Evolutionary conservation across 2,888 invertebrate species (phyloP).

Genomic region (Beris morrisii): DNA sequence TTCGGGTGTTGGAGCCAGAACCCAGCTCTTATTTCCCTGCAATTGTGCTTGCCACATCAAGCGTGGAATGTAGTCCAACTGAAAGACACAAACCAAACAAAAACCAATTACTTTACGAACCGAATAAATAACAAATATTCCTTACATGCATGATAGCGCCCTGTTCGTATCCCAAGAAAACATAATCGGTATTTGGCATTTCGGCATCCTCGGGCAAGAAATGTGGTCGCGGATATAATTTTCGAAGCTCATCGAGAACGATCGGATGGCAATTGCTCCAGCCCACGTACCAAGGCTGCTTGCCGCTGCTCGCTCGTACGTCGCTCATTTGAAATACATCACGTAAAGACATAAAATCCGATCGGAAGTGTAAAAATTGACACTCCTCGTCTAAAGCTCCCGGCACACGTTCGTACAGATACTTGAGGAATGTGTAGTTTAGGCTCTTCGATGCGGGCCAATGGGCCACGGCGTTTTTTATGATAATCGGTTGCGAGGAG

Average conservation of each 20-base stretch:
- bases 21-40: slow-evolving; percentile 83
- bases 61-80: slow-evolving; percentile 89
- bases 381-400: slow-evolving; percentile 80
- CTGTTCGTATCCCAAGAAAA: slow-evolving; percentile 88
- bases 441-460: slow-evolving; percentile 76
- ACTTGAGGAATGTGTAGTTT: slow-evolving; percentile 68
- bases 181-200: slow-evolving; percentile 84
- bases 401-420: slow-evolving; percentile 66
- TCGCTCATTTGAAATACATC: slow-evolving; percentile 79
- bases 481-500: slow-evolving; percentile 75
- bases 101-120: slow-evolving; percentile 1
- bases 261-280: slow-evolving; percentile 91
- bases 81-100: slow-evolving; percentile 43
- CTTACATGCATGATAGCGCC: slow-evolving; percentile 90
- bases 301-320: slow-evolving; percentile 64
- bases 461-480: slow-evolving; percentile 72
- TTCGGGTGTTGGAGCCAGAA: slow-evolving; percentile 81
- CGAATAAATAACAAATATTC: slow-evolving; percentile 29
- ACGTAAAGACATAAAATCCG: slow-evolving; percentile 72
- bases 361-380: slow-evolving; percentile 84
- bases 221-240: slow-evolving; percentile 77
- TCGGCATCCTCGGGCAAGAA: slow-evolving; percentile 90
- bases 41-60: slow-evolving; percentile 95
- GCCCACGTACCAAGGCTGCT: slow-evolving; percentile 85
- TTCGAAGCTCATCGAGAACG: slow-evolving; percentile 70